Evolutionary conservation across 30 jellyfish, hydroid and myxozoan genomes (phyloP), one percentile per base, ranked within the genome.

Genomic region (Chrysaora quinquecirrha): DNA sequence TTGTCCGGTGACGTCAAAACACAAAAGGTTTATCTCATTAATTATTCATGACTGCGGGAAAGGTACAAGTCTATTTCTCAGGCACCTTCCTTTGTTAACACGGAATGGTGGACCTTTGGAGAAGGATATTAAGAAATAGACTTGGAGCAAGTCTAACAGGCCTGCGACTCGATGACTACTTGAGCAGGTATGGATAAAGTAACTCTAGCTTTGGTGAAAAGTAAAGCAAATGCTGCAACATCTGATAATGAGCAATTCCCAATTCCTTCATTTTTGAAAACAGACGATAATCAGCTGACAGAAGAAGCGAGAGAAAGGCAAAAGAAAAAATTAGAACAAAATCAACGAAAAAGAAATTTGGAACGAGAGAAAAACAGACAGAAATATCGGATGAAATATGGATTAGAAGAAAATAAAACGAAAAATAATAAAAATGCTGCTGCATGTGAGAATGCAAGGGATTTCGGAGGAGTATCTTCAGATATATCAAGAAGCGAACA

Each of bases 251-350:
- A 25, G 27, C 2, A 7, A 16, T 52, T 19, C 25, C 68, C 68
- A 3, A 2, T 32, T 1, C 20, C 78, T 66, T 12, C 3, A 28
- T 66, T 66, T 32, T 3, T 1, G 0, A 1, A 27, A 19, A 43
- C n/a, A 7, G 30, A 66, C 27, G 78, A 30, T 2, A 24, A 25
- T 32, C 23, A 18, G 30, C 3, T 29, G 10, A 1, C 22, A 12
- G 78, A 66, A 43, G 32, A 66, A 66, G 60, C 22, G 12, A 66
- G 58, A 43, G 78, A 66, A 66, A 66, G 31, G 27, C 32, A 66
- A 43, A 66, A 66, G 27, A 66, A 66, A n/a, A 34, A 43, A 30
- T 18, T 28, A 20, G 28, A 27, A 19, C 28, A 66, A 3, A 20
- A 0, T 24, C 78, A 66, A 27, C 3, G 31, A 66, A 19, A 66